Evolutionary conservation across 1,140 invertebrate species (phyloP).

Genomic region (Drosophila kanapiae): DNA sequence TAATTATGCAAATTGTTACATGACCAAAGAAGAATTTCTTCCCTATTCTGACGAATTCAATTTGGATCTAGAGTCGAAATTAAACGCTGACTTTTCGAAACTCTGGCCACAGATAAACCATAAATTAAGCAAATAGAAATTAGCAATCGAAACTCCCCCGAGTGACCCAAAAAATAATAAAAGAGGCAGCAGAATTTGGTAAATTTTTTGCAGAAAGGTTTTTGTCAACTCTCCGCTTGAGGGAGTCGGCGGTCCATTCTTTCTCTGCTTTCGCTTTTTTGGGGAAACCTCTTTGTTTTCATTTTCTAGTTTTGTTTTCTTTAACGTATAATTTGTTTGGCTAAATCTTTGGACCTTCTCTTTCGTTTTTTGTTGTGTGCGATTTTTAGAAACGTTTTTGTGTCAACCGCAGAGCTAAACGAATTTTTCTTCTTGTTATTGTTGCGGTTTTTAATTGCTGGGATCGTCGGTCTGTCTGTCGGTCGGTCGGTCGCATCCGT

Average conservation of each 20-base stretch:
- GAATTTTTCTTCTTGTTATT: slow-evolving; percentile 54
- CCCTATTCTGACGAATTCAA: slow-evolving; percentile 27
- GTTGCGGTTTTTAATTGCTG: slow-evolving; percentile 70
- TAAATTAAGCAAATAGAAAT: slow-evolving; percentile 57
- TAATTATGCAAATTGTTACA: slow-evolving; percentile 70
- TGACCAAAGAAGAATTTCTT: slow-evolving; percentile 23
- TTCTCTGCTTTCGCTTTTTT: slow-evolving; percentile 67
- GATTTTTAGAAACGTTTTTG: slow-evolving; percentile 62
- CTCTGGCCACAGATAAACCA: slow-evolving; percentile 16
- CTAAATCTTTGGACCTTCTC: slow-evolving; percentile 49
- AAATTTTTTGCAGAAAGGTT: slow-evolving; percentile 30
- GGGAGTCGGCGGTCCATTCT: slow-evolving; percentile 45
- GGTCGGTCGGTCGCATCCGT: slow-evolving; percentile 27
- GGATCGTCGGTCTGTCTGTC: slow-evolving; percentile 3
- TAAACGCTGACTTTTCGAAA: slow-evolving; percentile 45
- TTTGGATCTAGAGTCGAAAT: slow-evolving; percentile 40
- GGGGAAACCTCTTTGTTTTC: slow-evolving; percentile 55
- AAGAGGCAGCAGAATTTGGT: slow-evolving; percentile 13
- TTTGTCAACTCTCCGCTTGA: slow-evolving; percentile 63
- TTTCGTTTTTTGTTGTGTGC: slow-evolving; percentile 33
- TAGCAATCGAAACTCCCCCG: slow-evolving; percentile 48
- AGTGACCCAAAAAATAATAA: slow-evolving; percentile 36
- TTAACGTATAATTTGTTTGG: slow-evolving; percentile 54
- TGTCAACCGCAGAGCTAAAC: slow-evolving; percentile 60
- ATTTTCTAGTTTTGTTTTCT: slow-evolving; percentile 56